Base-by-base conservation (phyloP, 2,888 invertebrate species). In the Hyles lineata region DNA sequence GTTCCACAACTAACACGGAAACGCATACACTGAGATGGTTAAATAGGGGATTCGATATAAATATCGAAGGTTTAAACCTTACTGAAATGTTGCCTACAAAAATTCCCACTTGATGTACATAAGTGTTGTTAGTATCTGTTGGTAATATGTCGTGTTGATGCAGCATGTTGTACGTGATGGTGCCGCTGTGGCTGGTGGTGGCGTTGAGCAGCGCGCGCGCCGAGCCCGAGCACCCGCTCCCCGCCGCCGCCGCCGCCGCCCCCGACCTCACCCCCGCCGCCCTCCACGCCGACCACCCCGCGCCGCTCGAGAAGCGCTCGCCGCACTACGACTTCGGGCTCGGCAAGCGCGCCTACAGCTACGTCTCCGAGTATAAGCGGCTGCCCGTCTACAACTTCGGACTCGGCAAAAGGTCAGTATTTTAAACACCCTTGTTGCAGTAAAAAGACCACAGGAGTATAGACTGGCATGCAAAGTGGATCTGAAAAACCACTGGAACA, bases 291-390 rank as follows among this genome's bases (percentile, higher is more conserved):
- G 78, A 77, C 25, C 85, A 85, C 72, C 77, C 82, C 23, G 77
- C 83, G 0, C 82, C 87, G 2, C 76, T 94, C 61, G 92, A 88
- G 78, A 95, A 94, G 78, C 84, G 95, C 52, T 93, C 95, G 1
- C 93, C 96, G 0, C 95, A 95, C 63, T 95, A 95, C 79, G 91
- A 95, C 85, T 95, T 95, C 76, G 95, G 95, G 0, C 84, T 95
- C 1, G 95, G 95, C 67, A 95, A 95, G 79, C 82, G 95, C 4
- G 95, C 94, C 0, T 96, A 96, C 83, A 96, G 95, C 82, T 96
- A 96, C 82, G 96, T 96, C 0, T 95, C 96, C 0, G 96, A 96
- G 77, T 96, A 95, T 79, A 96, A 96, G 78, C 89, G 96, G 76
- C 90, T 96, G 8, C 95, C 95, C 0, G 95, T 95, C 0, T 96